phyloP scores from a whole-genome alignment of 2,888 invertebrate species.

The Nudaria mundana region DNA sequence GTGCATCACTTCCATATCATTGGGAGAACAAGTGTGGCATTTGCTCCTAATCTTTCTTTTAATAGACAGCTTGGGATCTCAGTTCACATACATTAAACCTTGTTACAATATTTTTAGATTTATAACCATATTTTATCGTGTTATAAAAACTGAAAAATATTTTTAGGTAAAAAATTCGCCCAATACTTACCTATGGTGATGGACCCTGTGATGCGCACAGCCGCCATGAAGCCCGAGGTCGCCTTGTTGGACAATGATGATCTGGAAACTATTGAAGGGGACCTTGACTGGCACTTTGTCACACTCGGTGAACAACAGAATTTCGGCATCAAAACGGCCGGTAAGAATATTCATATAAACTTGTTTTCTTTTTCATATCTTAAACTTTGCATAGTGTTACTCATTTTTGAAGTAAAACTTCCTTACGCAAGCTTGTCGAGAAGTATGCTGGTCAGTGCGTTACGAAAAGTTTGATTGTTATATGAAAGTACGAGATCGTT shows the following conservation, averaged over 20 bases:
- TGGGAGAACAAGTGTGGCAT: conserved; percentile 68
- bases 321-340: conserved; percentile 96
- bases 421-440: no score
- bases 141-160: neutral
- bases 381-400: no score
- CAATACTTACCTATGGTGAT: conserved; percentile 97
- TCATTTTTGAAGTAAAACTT: no score
- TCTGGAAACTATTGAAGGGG: conserved; percentile 90
- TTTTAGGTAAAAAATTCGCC: conserved; percentile 88
- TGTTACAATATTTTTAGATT: neutral
- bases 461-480: no score
- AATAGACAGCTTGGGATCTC: conserved; percentile 68
- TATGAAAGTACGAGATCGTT: neutral
- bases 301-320: conserved; percentile 96
- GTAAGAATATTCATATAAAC: no score
- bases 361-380: no score
- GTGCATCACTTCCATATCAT: conserved; percentile 75
- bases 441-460: no score
- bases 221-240: conserved; percentile 96
- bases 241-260: conserved; percentile 93
- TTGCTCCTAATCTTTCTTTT: conserved; percentile 66
- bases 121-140: neutral
- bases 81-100: conserved; percentile 57
- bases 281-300: conserved; percentile 97
- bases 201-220: conserved; percentile 95